Base-by-base conservation (phyloP, 2,888 invertebrate genomes). In the Bugulina stolonifera region DNA sequence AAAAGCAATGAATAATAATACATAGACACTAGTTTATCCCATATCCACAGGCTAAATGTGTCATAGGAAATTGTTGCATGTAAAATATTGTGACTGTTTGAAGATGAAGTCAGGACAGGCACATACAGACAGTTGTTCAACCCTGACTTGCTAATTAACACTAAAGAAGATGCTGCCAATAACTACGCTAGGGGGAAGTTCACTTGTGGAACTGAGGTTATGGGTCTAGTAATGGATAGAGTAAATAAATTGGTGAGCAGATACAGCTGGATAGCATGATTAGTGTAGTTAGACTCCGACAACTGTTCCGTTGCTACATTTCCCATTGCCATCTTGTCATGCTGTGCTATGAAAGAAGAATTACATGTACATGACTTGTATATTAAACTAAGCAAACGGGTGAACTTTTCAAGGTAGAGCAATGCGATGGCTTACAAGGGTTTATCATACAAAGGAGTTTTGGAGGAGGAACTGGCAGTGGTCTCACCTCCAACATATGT, bases 151-250 rank as follows among this genome's bases (percentile, higher is more conserved):
- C 29, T 74, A 25, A 34, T 74, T 0, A 73, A 58, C n/a, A 73
- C 73, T 1, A 74, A 73, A 54, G 74, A 74, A 58, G 74, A 74
- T 73, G 74, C 74, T n/a, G 74, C 74, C 3, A 74, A 74, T 57
- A 74, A 74, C 72, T 74, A 74, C 71, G 74, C 74, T 54, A 69
- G 74, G 25, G 74, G 74, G 0, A 72, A 73, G 58, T 74, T 73
- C 55, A 73, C 74, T n/a, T 35, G 73, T 55, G 74, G 74, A 1
- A 72, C 72, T 35, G 74, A 74, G 52, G 35, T 74, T 34, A 74
- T 74, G 29, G 74, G 73, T 72, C 43, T 32, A 29, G 72, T 73
- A 23, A 23, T 73, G 23, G 74, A 74, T 34, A 73, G 70, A 64
- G 64, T 74, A 27, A 52, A 73, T 18, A 72, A 73, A 35, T n/a